Evolutionary conservation across 2,113 vertebrate species (phyloP).

Genomic region (Erythrolamprus reginae): DNA sequence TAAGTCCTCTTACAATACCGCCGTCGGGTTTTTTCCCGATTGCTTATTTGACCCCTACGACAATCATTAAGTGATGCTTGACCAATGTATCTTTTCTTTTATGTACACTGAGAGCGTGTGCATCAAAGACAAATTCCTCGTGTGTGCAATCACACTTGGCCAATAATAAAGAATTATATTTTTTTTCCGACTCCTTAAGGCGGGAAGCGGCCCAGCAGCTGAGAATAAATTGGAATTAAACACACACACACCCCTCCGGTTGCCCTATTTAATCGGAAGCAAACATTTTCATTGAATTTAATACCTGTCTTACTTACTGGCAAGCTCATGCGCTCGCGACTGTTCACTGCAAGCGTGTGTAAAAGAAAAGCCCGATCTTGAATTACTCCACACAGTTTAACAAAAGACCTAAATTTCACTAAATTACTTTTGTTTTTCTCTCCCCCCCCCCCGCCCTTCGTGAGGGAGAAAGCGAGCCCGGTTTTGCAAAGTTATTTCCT

Average conservation of each 20-base stretch:
- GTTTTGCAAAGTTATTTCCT: background rate
- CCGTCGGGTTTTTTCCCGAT: background rate
- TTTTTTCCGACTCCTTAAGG: background rate
- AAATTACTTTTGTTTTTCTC: background rate
- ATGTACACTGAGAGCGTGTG: too few species aligned
- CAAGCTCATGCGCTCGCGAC: background rate
- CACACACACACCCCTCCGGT: accelerated
- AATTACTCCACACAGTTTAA: background rate
- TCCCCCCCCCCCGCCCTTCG: too few species aligned
- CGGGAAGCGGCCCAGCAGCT: background rate
- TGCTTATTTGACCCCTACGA: too few species aligned
- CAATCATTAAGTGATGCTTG: too few species aligned
- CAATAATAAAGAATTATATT: too few species aligned
- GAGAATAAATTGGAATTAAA: background rate
- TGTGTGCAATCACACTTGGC: too few species aligned
- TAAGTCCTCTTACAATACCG: too few species aligned
- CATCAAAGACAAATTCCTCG: too few species aligned
- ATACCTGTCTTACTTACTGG: background rate
- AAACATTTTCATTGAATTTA: background rate
- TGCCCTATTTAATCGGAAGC: background rate
- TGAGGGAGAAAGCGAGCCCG: background rate
- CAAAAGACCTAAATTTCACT: background rate
- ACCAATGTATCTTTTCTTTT: too few species aligned
- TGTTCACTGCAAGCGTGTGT: background rate
- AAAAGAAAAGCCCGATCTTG: background rate